Percentiles rank a stretch among this genome's conserved stretches.
phyloP scores from a whole-genome alignment of 2,888 invertebrate genomes.

The Epistrophe eligans region DNA sequence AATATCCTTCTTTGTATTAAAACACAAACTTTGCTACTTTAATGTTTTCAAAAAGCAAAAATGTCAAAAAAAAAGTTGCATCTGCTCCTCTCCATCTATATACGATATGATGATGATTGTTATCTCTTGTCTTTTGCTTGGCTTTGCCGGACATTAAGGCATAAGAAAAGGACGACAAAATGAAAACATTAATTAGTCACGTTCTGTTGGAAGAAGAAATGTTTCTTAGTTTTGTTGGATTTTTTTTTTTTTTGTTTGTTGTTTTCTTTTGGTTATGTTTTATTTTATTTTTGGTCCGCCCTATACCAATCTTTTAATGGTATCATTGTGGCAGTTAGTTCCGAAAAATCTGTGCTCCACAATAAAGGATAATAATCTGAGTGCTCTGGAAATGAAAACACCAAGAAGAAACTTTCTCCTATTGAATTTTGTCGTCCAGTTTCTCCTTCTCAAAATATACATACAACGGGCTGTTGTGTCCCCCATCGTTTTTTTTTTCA shows the following conservation, averaged over 20 bases:
- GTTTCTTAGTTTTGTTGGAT: constrained; percentile 48
- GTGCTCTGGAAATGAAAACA: constrained; percentile 39
- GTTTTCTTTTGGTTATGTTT: constrained; percentile 47
- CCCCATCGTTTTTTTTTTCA: not conserved
- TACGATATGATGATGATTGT: constrained; percentile 30
- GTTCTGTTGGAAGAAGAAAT: constrained; percentile 60
- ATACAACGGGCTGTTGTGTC: not conserved
- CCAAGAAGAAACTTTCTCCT: constrained; percentile 51
- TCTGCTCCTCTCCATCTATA: constrained; percentile 42
- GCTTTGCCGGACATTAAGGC: constrained; percentile 31
- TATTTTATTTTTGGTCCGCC: constrained; percentile 43
- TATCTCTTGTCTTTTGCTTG: constrained; percentile 49
- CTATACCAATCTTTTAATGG: constrained; percentile 61
- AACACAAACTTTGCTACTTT: constrained; percentile 23
- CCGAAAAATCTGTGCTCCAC: constrained; percentile 70
- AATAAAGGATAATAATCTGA: constrained; percentile 72
- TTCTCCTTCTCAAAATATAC: not conserved
- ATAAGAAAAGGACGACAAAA: constrained; percentile 40
- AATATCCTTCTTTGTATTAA: constrained; percentile 39
- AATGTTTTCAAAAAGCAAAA: constrained; percentile 9
- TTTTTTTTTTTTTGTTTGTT: not conserved
- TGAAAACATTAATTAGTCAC: constrained; percentile 74
- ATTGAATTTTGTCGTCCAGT: constrained; percentile 23
- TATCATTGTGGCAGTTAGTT: constrained; percentile 67
- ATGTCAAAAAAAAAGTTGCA: constrained; percentile 51